Conservation (phyloP, 2,888 invertebrate species). For the Alsophila aescularia region DNA sequence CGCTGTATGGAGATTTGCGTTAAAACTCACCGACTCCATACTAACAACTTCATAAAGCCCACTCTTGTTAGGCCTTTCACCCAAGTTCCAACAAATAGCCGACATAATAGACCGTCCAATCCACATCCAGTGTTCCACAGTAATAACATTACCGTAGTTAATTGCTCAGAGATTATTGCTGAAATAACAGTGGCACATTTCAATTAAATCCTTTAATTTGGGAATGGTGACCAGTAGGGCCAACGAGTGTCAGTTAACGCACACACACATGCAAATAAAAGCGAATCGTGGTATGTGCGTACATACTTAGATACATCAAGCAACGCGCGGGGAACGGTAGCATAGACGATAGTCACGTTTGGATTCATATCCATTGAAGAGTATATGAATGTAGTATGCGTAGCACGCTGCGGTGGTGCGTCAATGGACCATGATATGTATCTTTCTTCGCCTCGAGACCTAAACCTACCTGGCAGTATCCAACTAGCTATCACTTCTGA, state of each 20-base stretch:
- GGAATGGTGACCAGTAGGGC: conserved; percentile 3
- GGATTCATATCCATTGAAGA: no score
- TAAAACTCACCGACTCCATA: not conserved
- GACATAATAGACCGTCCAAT: conserved; percentile 2
- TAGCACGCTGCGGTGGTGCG: no score
- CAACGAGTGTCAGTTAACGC: not conserved
- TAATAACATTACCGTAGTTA: conserved; percentile 29
- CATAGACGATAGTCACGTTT: no score
- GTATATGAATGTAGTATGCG: no score
- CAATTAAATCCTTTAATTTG: conserved; percentile 36
- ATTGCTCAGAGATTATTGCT: conserved; percentile 34
- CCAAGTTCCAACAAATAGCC: not conserved
- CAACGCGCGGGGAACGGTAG: no score
- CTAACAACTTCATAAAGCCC: not conserved
- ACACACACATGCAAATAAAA: not conserved
- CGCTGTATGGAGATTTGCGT: no score
- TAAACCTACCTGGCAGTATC: no score
- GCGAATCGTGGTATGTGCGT: no score
- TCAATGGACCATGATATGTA: no score
- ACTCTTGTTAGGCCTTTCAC: not conserved
- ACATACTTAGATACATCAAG: no score
- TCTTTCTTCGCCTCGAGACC: no score
- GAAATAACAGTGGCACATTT: conserved; percentile 34
- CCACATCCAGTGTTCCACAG: conserved; percentile 1
- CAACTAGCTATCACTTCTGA: no score